Conservation (phyloP, 2,113 vertebrate species). For the Mobula hypostoma region DNA sequence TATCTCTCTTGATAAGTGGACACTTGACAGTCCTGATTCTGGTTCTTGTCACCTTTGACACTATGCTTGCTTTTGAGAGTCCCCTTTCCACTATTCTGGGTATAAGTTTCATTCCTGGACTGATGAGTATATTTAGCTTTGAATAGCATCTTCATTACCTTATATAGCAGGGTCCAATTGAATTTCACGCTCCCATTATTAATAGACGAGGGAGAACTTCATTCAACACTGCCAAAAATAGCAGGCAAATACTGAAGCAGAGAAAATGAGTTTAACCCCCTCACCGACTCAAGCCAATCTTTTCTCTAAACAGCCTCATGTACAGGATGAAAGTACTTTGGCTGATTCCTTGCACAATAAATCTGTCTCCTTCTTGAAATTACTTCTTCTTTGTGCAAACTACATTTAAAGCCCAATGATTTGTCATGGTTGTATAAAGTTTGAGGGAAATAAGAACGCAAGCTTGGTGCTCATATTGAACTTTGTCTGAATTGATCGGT, state of each 20-base stretch:
- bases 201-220: slow-evolving; percentile 50
- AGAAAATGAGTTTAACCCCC: slow-evolving; percentile 7
- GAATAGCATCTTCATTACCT: slow-evolving; percentile 56
- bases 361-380: not conserved
- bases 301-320: not conserved
- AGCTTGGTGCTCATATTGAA: not conserved
- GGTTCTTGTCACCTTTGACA: slow-evolving; percentile 9
- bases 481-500: not conserved
- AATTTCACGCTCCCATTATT: slow-evolving; percentile 55
- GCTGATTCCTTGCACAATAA: not conserved
- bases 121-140: slow-evolving; percentile 49
- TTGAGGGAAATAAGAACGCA: not conserved
- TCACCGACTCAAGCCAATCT: not conserved
- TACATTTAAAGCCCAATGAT: not conserved
- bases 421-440: not conserved
- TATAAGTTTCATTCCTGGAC: slow-evolving; percentile 37
- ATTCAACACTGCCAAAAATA: slow-evolving; percentile 55
- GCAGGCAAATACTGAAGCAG: slow-evolving; percentile 47
- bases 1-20: not conserved
- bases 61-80: not conserved
- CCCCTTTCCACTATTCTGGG: not conserved
- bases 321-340: not conserved
- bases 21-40: not conserved
- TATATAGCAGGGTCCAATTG: slow-evolving; percentile 60
- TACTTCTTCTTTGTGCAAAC: not conserved